Evolutionary conservation across 2,797 vertebrate genomes (phyloP), one percentile per base, ranked within the genome.

Genomic region (Sternotherus odoratus): DNA sequence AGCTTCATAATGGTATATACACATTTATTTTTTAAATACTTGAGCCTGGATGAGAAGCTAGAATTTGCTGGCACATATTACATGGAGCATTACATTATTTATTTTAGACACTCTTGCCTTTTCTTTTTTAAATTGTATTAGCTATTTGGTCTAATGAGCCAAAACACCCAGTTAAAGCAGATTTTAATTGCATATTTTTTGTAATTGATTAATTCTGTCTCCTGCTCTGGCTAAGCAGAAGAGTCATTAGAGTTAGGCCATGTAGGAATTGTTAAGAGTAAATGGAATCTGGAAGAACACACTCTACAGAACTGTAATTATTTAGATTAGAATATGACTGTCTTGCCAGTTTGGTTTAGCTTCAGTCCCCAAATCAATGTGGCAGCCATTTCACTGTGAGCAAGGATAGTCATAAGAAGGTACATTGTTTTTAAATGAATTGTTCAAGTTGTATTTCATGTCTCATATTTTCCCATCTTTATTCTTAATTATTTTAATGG

Each of bases 41-140:
- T 57, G 53, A 16, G 0, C 2, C 12, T 86, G 57, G 39, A 23
- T 11, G 46, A 72, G 39, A 89, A 79, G 16, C 54, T 82, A 69
- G 9, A 77, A 79, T 87, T 26, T 21, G 53, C 54, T 57, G 54
- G 39, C 79, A 80, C 24, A 33, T 10, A 2, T 2, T 2, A 49
- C 0, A 1, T 16, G 75, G 72, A 80, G 30, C 79, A 51, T 63
- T 19, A 3, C 24, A 4, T 69, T 75, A 33, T 48, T 60, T 1
- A 0, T 19, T 56, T 51, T 82, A 33, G 36, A 19, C 24, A 7
- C 6, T 24, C 30, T 75, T 6, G 0, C 0, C 33, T 84, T 75
- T 48, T n/a, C n/a, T 33, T 77, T 60, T 79, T 11, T 5, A 3
- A 75, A 66, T 57, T 2, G 8, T 46, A 79, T 54, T 49, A 63